Conservation (phyloP, 2,113 vertebrate genomes). For the Cepphus grylle region DNA sequence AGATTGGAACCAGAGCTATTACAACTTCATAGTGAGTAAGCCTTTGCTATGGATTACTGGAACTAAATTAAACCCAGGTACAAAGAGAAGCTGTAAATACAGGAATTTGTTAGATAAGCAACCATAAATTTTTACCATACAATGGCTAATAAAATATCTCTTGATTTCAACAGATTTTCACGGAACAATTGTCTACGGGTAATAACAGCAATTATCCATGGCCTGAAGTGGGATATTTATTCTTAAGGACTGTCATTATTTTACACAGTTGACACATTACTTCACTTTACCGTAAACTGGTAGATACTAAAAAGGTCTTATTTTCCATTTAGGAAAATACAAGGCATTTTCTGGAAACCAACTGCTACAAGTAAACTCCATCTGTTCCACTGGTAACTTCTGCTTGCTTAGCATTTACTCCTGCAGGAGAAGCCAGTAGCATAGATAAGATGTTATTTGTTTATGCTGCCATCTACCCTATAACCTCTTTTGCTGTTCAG, state of each 20-base stretch:
- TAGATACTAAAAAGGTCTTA: not conserved
- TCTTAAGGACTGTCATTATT: not conserved
- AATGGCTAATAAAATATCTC: not conserved
- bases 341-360: not conserved
- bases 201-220: not conserved
- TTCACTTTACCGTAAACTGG: not conserved
- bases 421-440: not conserved
- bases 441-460: not conserved
- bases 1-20: conserved; percentile 61
- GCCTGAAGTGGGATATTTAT: not conserved
- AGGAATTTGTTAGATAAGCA: conserved; percentile 2
- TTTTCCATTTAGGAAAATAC: not conserved
- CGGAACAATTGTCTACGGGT: not conserved
- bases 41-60: conserved; percentile 25
- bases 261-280: not conserved
- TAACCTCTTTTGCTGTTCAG: not conserved
- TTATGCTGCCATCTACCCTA: not conserved
- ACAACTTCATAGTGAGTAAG: not conserved
- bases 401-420: not conserved
- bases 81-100: conserved; percentile 21
- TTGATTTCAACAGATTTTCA: conserved; percentile 11
- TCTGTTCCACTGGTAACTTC: not conserved
- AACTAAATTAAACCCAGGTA: conserved; percentile 54
- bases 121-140: not conserved
- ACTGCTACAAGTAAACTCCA: not conserved